Percentiles rank a stretch among this genome's conserved stretches.
phyloP scores from a whole-genome alignment of 2,888 invertebrate genomes.

The Rhodophaea formosa region DNA sequence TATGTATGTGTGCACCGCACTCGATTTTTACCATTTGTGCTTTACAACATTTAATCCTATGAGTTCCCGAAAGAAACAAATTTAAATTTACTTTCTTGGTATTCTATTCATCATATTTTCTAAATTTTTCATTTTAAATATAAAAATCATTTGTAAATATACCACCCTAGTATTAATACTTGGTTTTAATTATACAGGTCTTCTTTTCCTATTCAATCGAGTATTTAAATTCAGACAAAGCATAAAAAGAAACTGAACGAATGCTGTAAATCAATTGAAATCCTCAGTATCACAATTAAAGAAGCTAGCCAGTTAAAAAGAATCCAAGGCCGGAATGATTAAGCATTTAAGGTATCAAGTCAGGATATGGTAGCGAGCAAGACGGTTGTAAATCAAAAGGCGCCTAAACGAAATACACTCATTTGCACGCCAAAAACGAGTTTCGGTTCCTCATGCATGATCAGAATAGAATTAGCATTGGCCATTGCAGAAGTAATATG shows the following conservation, averaged over 20 bases:
- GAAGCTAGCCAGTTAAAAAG: constrained; percentile 1
- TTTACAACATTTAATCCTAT: too few relatives aligned
- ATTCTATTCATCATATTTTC: too few relatives aligned
- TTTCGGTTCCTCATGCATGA: constrained; percentile 43
- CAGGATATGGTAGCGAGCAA: neutral
- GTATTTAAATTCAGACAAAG: neutral
- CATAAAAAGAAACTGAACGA: neutral
- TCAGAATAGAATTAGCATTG: constrained; percentile 45
- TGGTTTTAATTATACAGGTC: too few relatives aligned
- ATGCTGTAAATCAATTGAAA: neutral
- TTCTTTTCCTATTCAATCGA: neutral
- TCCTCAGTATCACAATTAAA: neutral
- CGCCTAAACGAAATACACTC: constrained; percentile 43
- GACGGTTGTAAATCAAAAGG: constrained; percentile 38
- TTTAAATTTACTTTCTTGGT: too few relatives aligned
- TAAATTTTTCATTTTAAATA: too few relatives aligned
- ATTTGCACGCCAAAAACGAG: constrained; percentile 38
- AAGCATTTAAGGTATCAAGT: constrained; percentile 9
- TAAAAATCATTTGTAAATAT: too few relatives aligned
- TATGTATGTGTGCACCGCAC: too few relatives aligned
- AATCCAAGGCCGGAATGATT: constrained; percentile 13
- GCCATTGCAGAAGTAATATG: too few relatives aligned
- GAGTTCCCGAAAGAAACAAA: too few relatives aligned
- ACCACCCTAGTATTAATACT: too few relatives aligned
- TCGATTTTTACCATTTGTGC: too few relatives aligned